Percentiles rank a stretch among this genome's conserved stretches.
Evolutionary conservation across 2,113 vertebrate species (phyloP).

Genomic region (Corythaeola cristata): DNA sequence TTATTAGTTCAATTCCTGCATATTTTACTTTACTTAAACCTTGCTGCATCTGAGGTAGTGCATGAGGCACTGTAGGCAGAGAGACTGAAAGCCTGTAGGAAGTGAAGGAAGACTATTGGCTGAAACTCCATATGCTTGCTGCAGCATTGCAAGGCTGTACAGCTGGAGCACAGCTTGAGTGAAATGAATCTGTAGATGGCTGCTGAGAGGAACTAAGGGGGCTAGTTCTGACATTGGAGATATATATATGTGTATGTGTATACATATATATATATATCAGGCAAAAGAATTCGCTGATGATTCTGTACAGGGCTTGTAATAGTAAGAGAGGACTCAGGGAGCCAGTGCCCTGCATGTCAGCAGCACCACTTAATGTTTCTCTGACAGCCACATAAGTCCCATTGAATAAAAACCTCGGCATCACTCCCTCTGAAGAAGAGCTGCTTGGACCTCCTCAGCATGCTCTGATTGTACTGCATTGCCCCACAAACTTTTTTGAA

Average conservation of each 20-base stretch:
- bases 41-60: background rate
- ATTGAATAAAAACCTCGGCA: background rate
- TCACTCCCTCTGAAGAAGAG: background rate
- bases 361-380: background rate
- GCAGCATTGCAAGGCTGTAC: background rate
- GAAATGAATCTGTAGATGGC: conserved; percentile 7
- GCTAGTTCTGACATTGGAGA: conserved; percentile 13
- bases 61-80: background rate
- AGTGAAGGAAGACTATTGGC: background rate
- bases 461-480: background rate
- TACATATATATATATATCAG: background rate
- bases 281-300: conserved; percentile 14
- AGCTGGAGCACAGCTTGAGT: conserved; percentile 63
- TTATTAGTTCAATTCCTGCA: background rate
- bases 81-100: background rate
- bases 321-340: background rate
- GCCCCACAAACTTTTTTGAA: background rate
- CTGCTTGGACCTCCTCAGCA: background rate
- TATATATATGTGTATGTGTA: background rate
- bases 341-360: background rate
- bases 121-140: conserved; percentile 31
- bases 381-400: background rate
- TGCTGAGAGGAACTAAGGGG: conserved; percentile 39
- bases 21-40: background rate
- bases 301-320: background rate